Conservation (phyloP, 2,888 invertebrate species). For the Stegophylla sp. region DNA sequence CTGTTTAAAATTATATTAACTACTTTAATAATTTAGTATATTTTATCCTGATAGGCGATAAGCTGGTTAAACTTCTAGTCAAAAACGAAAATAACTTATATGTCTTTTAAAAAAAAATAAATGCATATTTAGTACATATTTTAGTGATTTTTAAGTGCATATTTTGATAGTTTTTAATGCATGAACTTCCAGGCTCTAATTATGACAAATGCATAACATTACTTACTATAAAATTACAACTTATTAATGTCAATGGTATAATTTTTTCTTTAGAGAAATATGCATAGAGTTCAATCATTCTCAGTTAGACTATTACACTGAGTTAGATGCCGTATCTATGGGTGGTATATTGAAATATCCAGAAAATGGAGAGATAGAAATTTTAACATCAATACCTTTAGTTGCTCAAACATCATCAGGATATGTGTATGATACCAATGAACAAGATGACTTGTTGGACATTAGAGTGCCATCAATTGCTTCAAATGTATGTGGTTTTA, state of each 20-base stretch:
- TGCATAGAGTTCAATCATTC: constrained; percentile 87
- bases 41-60: too few species aligned
- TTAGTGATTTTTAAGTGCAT: too few species aligned
- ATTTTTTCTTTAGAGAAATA: constrained; percentile 70
- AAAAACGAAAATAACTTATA: too few species aligned
- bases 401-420: constrained; percentile 41
- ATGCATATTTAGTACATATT: too few species aligned
- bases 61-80: too few species aligned
- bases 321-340: constrained; percentile 83
- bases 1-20: too few species aligned
- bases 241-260: neutral
- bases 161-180: too few species aligned
- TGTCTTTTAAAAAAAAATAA: too few species aligned
- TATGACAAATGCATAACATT: too few species aligned
- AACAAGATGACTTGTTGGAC: neutral
- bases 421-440: constrained; percentile 26
- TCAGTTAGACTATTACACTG: constrained; percentile 82
- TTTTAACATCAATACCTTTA: neutral
- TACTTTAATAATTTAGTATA: too few species aligned
- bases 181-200: too few species aligned
- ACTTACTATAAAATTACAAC: too few species aligned
- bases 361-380: constrained; percentile 63
- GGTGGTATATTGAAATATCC: constrained; percentile 70
- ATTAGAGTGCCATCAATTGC: constrained; percentile 11
- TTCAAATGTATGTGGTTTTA: constrained; percentile 27